Evolutionary conservation across 2,888 invertebrate genomes (phyloP).

Genomic region (Hypomecis atomaria): DNA sequence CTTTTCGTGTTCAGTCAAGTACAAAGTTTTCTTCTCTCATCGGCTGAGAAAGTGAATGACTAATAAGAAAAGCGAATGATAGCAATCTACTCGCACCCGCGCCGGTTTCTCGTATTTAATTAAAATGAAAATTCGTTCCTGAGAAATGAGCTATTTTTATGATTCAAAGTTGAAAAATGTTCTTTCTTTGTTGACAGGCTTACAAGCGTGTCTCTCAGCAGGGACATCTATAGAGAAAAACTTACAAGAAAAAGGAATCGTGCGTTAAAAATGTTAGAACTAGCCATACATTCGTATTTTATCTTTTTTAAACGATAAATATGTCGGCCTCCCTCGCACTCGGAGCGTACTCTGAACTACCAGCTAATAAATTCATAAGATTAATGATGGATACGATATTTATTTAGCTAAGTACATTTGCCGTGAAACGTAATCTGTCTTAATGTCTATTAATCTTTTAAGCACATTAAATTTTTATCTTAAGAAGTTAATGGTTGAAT

Average conservation of each 20-base stretch:
- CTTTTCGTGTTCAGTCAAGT: conserved; percentile 68
- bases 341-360: conserved; percentile 66
- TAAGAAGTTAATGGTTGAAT: conserved; percentile 57
- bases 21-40: conserved; percentile 69
- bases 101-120: conserved; percentile 63
- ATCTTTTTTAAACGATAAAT: conserved; percentile 75
- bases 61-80: conserved; percentile 76
- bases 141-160: conserved; percentile 39
- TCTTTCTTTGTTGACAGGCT: conserved; percentile 58
- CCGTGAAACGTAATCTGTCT: conserved; percentile 75
- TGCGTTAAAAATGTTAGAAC: conserved; percentile 68
- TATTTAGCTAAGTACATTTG: conserved; percentile 75
- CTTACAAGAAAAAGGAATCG: conserved; percentile 52
- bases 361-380: conserved; percentile 76
- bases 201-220: conserved; percentile 63
- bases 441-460: conserved; percentile 73
- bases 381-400: conserved; percentile 77
- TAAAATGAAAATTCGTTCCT: conserved; percentile 57
- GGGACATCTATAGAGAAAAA: conserved; percentile 53
- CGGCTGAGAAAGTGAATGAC: conserved; percentile 66
- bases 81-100: conserved; percentile 63
- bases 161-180: conserved; percentile 46
- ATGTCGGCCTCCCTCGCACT: conserved; percentile 71
- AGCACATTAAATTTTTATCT: conserved; percentile 62
- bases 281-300: conserved; percentile 66